Percentiles rank a stretch among this genome's conserved stretches.
Evolutionary conservation across 2,113 vertebrate genomes (phyloP).

Genomic region (Empidonax alnorum): DNA sequence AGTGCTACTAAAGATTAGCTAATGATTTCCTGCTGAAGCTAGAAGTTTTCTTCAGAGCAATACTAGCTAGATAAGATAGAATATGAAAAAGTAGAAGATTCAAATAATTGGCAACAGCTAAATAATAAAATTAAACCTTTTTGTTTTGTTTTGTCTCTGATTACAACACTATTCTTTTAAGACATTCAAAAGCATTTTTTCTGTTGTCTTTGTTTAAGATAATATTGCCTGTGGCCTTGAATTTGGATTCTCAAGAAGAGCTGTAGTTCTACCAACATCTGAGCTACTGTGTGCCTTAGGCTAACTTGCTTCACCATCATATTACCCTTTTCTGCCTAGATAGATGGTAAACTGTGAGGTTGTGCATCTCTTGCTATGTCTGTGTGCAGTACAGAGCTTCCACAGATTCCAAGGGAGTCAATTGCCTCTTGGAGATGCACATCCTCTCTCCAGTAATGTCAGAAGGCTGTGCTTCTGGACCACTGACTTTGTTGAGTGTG

Average conservation of each 20-base stretch:
- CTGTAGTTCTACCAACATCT: background rate
- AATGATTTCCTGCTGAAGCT: background rate
- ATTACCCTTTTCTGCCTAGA: background rate
- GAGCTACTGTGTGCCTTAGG: background rate
- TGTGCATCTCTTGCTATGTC: background rate
- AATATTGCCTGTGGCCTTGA: background rate
- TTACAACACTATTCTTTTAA: background rate
- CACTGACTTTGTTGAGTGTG: background rate
- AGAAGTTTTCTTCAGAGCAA: background rate
- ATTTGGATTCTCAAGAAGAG: background rate
- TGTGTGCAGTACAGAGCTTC: background rate
- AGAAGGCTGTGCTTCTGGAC: background rate
- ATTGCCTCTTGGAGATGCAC: background rate
- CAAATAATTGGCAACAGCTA: background rate
- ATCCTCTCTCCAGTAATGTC: background rate
- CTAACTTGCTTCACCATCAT: background rate
- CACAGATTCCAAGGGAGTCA: rapidly evolving
- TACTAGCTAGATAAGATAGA: background rate
- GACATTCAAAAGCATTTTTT: background rate
- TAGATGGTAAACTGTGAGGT: background rate
- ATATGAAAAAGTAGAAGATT: background rate
- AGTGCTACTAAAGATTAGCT: background rate
- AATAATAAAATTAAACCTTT: background rate
- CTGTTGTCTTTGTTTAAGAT: background rate
- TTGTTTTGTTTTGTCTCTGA: background rate